phyloP scores from a whole-genome alignment of 2,797 vertebrate species.

The Malacoraja senta region DNA sequence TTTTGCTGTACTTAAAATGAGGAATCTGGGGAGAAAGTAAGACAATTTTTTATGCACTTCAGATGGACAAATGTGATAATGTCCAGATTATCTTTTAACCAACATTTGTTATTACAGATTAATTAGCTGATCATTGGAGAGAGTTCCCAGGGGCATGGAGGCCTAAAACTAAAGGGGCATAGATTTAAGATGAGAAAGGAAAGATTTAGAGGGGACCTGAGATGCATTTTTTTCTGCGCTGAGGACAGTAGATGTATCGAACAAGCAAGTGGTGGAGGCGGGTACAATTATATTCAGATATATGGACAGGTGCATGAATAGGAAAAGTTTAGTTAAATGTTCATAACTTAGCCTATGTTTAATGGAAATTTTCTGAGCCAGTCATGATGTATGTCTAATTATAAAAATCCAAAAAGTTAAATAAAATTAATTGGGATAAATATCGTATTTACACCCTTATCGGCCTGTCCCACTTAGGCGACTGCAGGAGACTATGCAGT shows the following conservation, averaged over 20 bases:
- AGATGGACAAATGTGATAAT: neutral
- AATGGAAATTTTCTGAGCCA: neutral
- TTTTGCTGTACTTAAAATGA: neutral
- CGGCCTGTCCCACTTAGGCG: too few species aligned
- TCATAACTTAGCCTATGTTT: neutral
- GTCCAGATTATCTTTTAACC: neutral
- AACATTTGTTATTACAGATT: too few species aligned
- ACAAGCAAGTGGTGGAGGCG: too few species aligned
- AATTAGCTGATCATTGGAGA: neutral
- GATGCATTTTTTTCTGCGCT: too few species aligned
- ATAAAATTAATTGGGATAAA: neutral
- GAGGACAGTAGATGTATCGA: too few species aligned
- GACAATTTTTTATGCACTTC: neutral
- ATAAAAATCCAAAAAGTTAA: neutral
- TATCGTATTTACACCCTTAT: neutral
- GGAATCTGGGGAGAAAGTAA: neutral
- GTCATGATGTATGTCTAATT: neutral
- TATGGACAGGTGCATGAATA: too few species aligned
- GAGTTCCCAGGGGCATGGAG: neutral
- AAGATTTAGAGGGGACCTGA: too few species aligned
- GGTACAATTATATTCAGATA: too few species aligned
- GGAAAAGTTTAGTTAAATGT: neutral
- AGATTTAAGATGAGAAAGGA: too few species aligned
- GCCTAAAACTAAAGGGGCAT: too few species aligned
- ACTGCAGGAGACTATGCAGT: too few species aligned